These are phyloP conservation scores for Macaria liturata DNA, from an alignment of 2,888 invertebrate genomes.

Conservation along the genomic window DNA sequence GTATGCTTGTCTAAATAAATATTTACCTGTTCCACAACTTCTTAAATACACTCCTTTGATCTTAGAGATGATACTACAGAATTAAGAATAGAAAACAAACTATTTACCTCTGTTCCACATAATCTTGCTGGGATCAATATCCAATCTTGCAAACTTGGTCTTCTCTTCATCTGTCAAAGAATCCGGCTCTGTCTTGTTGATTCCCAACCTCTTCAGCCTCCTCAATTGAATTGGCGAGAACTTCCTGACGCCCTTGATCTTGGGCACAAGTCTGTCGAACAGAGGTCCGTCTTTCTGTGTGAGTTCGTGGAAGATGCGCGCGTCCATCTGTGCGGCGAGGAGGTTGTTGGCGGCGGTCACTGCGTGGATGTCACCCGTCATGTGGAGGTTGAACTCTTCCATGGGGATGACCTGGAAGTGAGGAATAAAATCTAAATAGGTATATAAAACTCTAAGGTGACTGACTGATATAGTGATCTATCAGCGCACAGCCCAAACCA, in stretches of 20 bases:
- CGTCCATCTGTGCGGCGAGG: constrained; percentile 98
- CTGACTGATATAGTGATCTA: no score
- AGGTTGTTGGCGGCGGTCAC: constrained; percentile 99
- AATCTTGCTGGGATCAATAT: constrained; percentile 94
- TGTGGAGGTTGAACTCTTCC: constrained; percentile 99
- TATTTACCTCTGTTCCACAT: constrained; percentile 95
- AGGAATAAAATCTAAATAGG: no score
- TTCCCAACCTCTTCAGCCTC: constrained; percentile 89
- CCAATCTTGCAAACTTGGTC: constrained; percentile 90
- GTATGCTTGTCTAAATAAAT: no score
- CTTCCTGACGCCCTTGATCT: constrained; percentile 89
- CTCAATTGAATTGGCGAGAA: constrained; percentile 95
- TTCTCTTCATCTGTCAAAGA: constrained; percentile 91
- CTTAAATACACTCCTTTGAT: no score
- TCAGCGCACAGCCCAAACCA: no score
- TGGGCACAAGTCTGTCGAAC: constrained; percentile 94
- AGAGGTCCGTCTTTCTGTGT: constrained; percentile 95
- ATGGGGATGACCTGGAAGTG: constrained; percentile 93
- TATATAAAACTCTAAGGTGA: no score
- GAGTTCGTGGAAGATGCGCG: constrained; percentile 97
- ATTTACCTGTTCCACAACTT: no score
- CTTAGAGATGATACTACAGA: no score
- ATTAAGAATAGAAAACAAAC: no score
- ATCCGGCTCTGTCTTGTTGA: constrained; percentile 92
- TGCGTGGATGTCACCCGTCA: constrained; percentile 99